Conservation (phyloP, 2,797 vertebrate species). For the Clarias pachynema region DNA sequence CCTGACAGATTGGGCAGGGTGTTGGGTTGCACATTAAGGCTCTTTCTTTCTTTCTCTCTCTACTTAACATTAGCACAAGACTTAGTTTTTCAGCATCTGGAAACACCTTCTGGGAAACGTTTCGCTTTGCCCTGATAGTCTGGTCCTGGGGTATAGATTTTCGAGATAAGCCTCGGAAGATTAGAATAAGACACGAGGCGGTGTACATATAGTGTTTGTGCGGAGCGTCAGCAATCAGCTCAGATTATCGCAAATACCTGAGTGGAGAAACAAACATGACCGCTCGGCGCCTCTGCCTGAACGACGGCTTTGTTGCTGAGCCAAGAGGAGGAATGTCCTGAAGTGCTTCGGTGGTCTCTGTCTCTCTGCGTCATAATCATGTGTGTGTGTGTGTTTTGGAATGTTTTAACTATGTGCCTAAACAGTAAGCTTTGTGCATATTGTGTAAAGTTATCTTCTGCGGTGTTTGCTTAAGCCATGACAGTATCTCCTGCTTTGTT, state of each 20-base stretch:
- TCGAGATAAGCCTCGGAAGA: slow-evolving; percentile 49
- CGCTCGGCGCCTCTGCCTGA: slow-evolving; percentile 49
- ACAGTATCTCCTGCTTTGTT: background rate
- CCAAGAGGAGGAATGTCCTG: slow-evolving; percentile 58
- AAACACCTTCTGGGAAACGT: background rate
- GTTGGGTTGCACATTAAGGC: background rate
- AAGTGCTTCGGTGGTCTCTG: slow-evolving; percentile 21
- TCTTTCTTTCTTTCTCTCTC: background rate
- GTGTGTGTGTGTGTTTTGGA: slow-evolving; percentile 11
- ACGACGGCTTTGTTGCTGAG: slow-evolving; percentile 64
- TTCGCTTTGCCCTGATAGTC: slow-evolving; percentile 34
- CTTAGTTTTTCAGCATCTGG: slow-evolving; percentile 7
- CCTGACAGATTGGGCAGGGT: background rate
- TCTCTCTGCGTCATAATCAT: background rate
- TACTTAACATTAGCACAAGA: background rate
- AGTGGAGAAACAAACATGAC: slow-evolving; percentile 54
- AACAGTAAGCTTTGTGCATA: background rate
- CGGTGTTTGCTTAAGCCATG: background rate
- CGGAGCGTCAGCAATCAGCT: slow-evolving; percentile 46
- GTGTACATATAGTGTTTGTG: slow-evolving; percentile 17
- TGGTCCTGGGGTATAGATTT: slow-evolving; percentile 57
- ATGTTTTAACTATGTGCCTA: background rate
- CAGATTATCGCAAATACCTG: slow-evolving; percentile 63
- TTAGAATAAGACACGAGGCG: background rate
- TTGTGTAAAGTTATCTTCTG: background rate